These are phyloP conservation scores for Seriola quinqueradiata DNA, from an alignment of 2,113 vertebrate genomes.

Conservation along the genomic window DNA sequence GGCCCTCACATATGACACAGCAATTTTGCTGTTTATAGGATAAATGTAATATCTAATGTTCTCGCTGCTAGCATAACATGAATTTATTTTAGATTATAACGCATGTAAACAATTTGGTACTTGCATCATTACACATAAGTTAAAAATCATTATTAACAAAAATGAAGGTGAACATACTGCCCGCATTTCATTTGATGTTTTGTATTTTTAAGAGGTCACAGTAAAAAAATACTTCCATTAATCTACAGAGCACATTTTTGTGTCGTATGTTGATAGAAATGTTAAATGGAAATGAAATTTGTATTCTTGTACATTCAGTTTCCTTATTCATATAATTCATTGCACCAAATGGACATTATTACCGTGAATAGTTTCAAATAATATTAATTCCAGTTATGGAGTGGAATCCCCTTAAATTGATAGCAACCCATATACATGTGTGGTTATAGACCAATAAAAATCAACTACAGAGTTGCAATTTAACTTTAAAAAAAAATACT, in stretches of 20 bases:
- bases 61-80: neutral
- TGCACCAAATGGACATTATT: neutral
- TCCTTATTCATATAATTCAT: neutral
- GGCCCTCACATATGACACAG: neutral
- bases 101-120: neutral
- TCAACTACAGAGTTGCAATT: neutral
- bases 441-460: too few relatives aligned
- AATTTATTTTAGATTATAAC: neutral
- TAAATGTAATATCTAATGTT: neutral
- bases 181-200: neutral
- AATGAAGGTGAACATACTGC: neutral
- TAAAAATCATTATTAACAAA: neutral
- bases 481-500: neutral
- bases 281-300: neutral
- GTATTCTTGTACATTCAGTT: neutral
- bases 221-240: neutral
- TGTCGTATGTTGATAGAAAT: neutral
- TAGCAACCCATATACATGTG: too few relatives aligned
- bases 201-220: neutral
- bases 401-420: neutral
- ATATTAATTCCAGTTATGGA: neutral
- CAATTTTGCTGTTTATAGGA: neutral
- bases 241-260: neutral
- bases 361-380: neutral
- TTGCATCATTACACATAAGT: neutral